These are phyloP conservation scores for Suncus etruscus DNA, from an alignment of 2,113 vertebrate species.

Conservation along the genomic window DNA sequence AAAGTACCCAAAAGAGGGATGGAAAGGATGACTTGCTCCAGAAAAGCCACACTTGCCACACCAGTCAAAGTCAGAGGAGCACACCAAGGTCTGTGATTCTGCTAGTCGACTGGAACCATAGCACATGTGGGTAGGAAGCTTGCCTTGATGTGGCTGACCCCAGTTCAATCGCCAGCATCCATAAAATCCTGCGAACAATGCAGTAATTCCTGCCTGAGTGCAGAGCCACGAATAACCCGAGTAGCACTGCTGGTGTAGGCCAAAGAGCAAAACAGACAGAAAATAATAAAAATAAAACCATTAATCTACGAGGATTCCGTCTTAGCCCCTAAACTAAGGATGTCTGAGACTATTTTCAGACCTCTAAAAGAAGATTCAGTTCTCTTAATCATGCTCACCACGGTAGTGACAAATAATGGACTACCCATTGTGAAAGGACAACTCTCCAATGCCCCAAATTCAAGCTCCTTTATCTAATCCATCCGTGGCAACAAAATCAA, in stretches of 20 bases:
- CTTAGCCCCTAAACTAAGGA: neutral
- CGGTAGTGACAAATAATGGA: slow-evolving; percentile 44
- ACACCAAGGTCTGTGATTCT: neutral
- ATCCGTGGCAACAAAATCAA: neutral
- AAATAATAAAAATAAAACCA: too few species aligned
- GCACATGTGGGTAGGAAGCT: too few species aligned
- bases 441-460: slow-evolving; percentile 52
- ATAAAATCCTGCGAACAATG: too few species aligned
- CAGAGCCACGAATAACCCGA: too few species aligned
- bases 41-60: too few species aligned
- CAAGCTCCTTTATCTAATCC: slow-evolving; percentile 21
- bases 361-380: slow-evolving; percentile 44
- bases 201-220: too few species aligned
- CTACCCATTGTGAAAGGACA: slow-evolving; percentile 39
- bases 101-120: neutral
- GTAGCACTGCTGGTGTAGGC: too few species aligned
- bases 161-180: too few species aligned
- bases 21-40: neutral
- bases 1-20: slow-evolving; percentile 38
- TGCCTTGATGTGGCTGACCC: too few species aligned
- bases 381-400: neutral
- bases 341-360: slow-evolving; percentile 28
- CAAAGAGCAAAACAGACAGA: too few species aligned
- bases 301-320: too few species aligned
- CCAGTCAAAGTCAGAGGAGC: slow-evolving; percentile 17